Conservation (phyloP, 1,140 invertebrate genomes). For the Lepidotrigona ventralis region DNA sequence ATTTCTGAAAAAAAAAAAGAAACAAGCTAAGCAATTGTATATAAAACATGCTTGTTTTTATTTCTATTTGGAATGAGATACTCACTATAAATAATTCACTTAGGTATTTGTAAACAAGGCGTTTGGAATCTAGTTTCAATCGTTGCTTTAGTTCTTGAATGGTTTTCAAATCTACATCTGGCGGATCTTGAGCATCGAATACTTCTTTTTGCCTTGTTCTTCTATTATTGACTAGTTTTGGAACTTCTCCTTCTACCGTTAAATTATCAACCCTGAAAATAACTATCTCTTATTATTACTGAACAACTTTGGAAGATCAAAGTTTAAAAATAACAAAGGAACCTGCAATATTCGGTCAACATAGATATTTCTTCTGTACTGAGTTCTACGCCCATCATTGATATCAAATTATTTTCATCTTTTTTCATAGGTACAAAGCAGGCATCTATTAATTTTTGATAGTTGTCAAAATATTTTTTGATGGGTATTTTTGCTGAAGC, state of each 20-base stretch:
- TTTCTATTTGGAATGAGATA: neutral
- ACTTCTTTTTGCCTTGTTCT: constrained; percentile 35
- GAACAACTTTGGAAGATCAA: neutral
- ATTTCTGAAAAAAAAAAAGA: constrained; percentile 42
- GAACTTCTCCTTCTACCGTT: constrained; percentile 59
- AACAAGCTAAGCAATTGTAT: neutral
- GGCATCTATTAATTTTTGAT: constrained; percentile 15
- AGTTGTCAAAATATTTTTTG: constrained; percentile 58
- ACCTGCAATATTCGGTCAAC: constrained; percentile 64
- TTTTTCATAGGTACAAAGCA: neutral
- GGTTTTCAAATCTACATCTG: constrained; percentile 55
- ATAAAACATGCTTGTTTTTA: neutral
- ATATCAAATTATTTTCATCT: constrained; percentile 23
- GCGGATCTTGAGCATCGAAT: constrained; percentile 45
- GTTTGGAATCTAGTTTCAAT: constrained; percentile 7
- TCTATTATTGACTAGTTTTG: constrained; percentile 16
- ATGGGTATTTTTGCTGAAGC: constrained; percentile 50
- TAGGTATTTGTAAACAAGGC: constrained; percentile 31
- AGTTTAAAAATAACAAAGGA: neutral
- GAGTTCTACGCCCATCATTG: constrained; percentile 50
- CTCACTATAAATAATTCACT: constrained; percentile 53
- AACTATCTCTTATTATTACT: neutral
- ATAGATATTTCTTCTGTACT: constrained; percentile 53
- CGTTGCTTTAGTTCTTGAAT: constrained; percentile 37
- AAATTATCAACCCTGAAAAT: constrained; percentile 59